Evolutionary conservation across 2,113 vertebrate species (phyloP), one percentile per base, ranked within the genome.

Genomic region (Leptodactylus fuscus): DNA sequence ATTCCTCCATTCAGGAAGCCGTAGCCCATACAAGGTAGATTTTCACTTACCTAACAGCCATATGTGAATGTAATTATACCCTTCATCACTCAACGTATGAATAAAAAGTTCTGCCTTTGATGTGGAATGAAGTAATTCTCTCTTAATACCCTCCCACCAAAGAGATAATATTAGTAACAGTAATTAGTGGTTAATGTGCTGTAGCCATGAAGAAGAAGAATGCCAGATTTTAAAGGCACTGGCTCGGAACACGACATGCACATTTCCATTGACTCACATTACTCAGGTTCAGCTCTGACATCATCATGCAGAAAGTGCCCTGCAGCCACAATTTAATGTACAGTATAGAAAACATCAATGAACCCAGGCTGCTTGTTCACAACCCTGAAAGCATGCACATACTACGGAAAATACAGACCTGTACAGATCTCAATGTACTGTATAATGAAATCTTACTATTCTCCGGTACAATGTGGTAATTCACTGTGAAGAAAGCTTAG

Each of bases 91-190:
- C 83, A 87, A 89, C 87, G 87, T 91, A 88, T 79, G 87, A 90
- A 92, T 90, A 88, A 87, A 90, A 89, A 81, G 20, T 83, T 32
- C 87, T 88, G 84, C 75, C 91, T 93, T 93, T 91, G 89, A 92
- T 93, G 89, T 92, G 58, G 88, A 90, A 88, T 89, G 86, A 90
- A 91, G 84, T 87, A 90, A 89, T 87, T 77, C 69, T 86, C 88
- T 65, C 89, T 87, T 91, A 78, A 85, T 91, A 91, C 89, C 89
- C 87, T 70, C 58, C 88, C 88, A 81, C 73, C 32, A 0, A 20
- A 65, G 81, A 51, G 85, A 85, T 87, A 92, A 91, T 91, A 89
- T 90, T 89, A 87, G 89, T 36, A 88, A 74, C 22, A 84, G 87
- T 87, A 87, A 90, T 89, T 86, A 86, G 87, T 51, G 82, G 84